A percentile compares a stretch with the other conserved stretches of the same genome.
phyloP scores from a whole-genome alignment of 2,797 vertebrate genomes.

The Eutrigla gurnardus region DNA sequence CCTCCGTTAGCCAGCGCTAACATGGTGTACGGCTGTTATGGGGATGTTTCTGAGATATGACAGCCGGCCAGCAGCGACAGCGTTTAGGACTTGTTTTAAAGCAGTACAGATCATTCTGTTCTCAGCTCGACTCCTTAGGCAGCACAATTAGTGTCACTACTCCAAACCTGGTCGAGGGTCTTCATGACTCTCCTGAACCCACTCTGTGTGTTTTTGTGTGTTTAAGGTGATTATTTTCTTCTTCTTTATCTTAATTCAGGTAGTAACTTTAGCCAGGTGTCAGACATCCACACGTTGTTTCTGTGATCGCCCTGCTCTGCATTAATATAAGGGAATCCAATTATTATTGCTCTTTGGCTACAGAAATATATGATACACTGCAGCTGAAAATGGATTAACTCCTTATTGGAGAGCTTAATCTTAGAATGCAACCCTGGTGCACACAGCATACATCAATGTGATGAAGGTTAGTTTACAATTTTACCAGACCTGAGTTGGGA shows the following conservation, averaged over 20 bases:
- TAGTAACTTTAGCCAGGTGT: neutral
- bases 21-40: neutral
- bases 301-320: neutral
- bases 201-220: neutral
- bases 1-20: neutral
- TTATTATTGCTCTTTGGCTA: neutral
- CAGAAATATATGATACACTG: neutral
- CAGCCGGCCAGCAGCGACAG: slow-evolving; percentile 3
- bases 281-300: slow-evolving; percentile 7
- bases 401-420: neutral
- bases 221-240: neutral
- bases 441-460: neutral
- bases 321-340: neutral
- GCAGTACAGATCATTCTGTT: slow-evolving; percentile 1
- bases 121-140: slow-evolving; percentile 11
- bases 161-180: neutral
- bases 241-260: too few species aligned
- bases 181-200: neutral
- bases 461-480: too few species aligned
- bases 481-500: neutral
- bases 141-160: slow-evolving; percentile 13
- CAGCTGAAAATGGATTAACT: neutral
- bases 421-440: neutral
- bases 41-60: neutral
- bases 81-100: slow-evolving; percentile 1